A percentile compares a stretch with the other conserved stretches of the same genome.
Conservation (phyloP, 2,113 vertebrate species). For the Sander lucioperca region DNA sequence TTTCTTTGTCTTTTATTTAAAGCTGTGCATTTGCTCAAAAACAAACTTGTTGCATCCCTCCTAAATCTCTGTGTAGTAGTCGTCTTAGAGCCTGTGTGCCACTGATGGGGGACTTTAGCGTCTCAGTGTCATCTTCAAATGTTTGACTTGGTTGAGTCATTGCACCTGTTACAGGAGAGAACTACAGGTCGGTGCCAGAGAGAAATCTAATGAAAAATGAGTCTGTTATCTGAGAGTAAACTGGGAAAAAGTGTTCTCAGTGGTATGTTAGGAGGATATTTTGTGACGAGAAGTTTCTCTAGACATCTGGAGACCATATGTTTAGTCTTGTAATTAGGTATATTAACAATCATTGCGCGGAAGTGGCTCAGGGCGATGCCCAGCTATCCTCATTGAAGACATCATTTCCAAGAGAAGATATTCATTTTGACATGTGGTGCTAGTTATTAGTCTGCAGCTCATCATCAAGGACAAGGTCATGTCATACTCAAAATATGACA, state of each 20-base stretch:
- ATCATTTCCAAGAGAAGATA: slow-evolving; percentile 1
- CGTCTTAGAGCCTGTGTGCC: neutral
- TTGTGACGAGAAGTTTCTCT: neutral
- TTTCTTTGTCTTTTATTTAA: neutral
- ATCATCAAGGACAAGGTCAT: slow-evolving; percentile 1
- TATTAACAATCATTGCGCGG: slow-evolving; percentile 14
- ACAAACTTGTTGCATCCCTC: neutral
- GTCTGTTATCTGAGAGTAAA: neutral
- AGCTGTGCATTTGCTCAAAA: neutral
- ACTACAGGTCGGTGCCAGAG: neutral
- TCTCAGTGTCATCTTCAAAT: slow-evolving; percentile 24
- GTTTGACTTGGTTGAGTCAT: slow-evolving; percentile 44
- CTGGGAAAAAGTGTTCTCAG: slow-evolving; percentile 8
- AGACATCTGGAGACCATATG: slow-evolving; percentile 55
- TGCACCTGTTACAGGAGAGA: slow-evolving; percentile 34
- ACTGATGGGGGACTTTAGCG: slow-evolving; percentile 4
- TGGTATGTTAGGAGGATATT: neutral
- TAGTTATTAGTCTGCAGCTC: neutral
- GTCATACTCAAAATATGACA: slow-evolving; percentile 21
- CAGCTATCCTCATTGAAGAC: slow-evolving; percentile 29
- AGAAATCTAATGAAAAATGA: slow-evolving; percentile 14
- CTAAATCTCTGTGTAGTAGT: neutral
- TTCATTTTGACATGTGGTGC: neutral
- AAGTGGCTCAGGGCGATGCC: slow-evolving; percentile 37
- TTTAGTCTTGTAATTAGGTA: slow-evolving; percentile 62